Evolutionary conservation across 1,140 invertebrate species (phyloP).

Genomic region (Tigriopus japonicus): DNA sequence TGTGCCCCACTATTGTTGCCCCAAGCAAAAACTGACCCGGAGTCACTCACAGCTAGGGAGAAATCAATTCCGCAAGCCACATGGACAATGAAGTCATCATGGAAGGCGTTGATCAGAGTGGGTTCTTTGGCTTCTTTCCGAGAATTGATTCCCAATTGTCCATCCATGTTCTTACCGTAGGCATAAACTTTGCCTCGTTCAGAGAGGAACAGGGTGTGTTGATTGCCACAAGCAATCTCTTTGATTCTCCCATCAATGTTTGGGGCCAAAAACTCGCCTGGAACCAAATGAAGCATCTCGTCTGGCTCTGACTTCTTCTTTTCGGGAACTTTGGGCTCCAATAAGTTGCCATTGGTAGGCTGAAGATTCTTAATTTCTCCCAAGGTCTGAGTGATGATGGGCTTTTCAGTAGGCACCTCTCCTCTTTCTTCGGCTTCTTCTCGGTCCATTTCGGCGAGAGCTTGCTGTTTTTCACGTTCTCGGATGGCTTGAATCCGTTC

Average conservation of each 20-base stretch:
- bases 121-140: constrained; percentile 3
- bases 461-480: neutral
- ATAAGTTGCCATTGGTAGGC: neutral
- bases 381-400: too few relatives aligned
- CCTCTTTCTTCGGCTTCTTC: neutral
- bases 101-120: neutral
- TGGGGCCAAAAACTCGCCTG: constrained; percentile 27
- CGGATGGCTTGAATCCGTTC: neutral
- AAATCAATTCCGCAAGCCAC: constrained; percentile 8
- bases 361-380: neutral
- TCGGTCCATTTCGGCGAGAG: neutral
- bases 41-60: neutral
- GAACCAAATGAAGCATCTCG: constrained; percentile 33
- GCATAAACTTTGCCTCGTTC: constrained; percentile 26
- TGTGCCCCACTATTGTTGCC: constrained; percentile 15
- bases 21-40: constrained; percentile 8
- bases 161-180: constrained; percentile 47
- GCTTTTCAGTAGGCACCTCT: too few relatives aligned
- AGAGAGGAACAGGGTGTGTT: constrained; percentile 5
- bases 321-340: too few relatives aligned
- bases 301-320: constrained; percentile 24
- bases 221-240: constrained; percentile 22
- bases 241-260: constrained; percentile 24
- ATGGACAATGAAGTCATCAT: neutral
- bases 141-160: constrained; percentile 39